phyloP scores from a whole-genome alignment of 1,140 invertebrate genomes.

The Calliphora vicina region DNA sequence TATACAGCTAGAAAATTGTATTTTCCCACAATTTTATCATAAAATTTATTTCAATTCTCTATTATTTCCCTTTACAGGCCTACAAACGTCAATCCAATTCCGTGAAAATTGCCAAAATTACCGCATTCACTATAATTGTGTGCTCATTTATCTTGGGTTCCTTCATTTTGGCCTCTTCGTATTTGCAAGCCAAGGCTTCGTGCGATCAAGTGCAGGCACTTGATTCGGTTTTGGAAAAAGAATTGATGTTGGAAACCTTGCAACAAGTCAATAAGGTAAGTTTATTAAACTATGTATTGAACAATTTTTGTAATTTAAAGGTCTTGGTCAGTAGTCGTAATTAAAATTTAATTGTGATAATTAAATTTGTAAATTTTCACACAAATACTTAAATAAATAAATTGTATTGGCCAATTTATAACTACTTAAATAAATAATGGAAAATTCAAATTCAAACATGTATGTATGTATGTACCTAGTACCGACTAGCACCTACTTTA shows the following conservation, averaged over 20 bases:
- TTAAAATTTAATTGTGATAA: not conserved
- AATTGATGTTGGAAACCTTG: conserved; percentile 70
- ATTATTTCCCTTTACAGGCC: conserved; percentile 69
- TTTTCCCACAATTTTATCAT: not conserved
- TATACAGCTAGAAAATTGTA: not conserved
- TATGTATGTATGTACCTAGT: not conserved
- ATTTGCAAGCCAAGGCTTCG: conserved; percentile 77
- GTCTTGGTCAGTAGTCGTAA: not conserved
- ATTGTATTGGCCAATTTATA: not conserved
- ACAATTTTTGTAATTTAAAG: too few relatives aligned
- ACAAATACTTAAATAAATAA: conserved; percentile 2
- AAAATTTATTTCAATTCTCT: not conserved
- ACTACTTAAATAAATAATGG: not conserved
- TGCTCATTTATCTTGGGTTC: conserved; percentile 79
- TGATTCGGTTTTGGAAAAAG: conserved; percentile 70
- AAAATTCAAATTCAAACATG: not conserved
- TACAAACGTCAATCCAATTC: conserved; percentile 76
- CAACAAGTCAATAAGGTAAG: conserved; percentile 67
- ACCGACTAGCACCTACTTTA: not conserved
- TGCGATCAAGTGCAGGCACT: conserved; percentile 74
- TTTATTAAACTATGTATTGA: too few relatives aligned
- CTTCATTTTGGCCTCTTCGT: conserved; percentile 81
- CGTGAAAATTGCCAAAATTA: conserved; percentile 82
- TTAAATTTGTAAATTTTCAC: not conserved
- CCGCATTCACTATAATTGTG: conserved; percentile 78